Base-by-base conservation (phyloP, 2,797 vertebrate genomes). In the Epinephelus awoara region DNA sequence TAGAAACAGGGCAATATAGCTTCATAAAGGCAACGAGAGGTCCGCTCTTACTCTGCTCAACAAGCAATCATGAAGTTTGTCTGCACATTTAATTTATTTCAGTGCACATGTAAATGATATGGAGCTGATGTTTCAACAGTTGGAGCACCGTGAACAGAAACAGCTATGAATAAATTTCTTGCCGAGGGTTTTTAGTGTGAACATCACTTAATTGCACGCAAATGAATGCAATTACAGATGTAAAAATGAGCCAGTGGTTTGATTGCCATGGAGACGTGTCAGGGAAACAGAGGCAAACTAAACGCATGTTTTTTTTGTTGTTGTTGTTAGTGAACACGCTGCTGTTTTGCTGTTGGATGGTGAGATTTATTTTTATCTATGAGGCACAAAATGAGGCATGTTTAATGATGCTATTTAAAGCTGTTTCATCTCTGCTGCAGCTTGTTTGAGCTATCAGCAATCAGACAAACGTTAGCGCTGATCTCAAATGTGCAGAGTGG, bases 141-240 rank as follows among this genome's bases (percentile, higher is more conserved):
- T 23, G 6, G 12, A n/a, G 19, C 27, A 19, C 49, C 2, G 0
- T 67, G 54, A 67, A 74, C 0, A 38, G 51, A 59, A 67, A 51
- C 72, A 66, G 51, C 73, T 66, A 55, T 68, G 51, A 61, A 83
- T 87, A 56, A 3, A 79, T 77, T 51, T 72, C 65, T 65, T 12
- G 80, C 64, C 21, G 17, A 0, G 51, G 65, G 56, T 68, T 83
- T 76, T 72, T 21, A n/a, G 29, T 2, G 12, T 52, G 62, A 82
- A 51, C 62, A 27, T 13, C 25, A 75, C n/a, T 76, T 77, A 17
- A 52, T 61, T 83, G 65, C 82, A 52, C 54, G 67, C 42, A 81
- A 71, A 85, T 3, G 67, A 83, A 87, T 63, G 65, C 49, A 79
- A 83, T 85, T 83, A 72, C 18, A 47, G 61, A 78, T 51, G 69